Base-by-base conservation (phyloP, 2,113 vertebrate genomes). In the Empidonax traillii region DNA sequence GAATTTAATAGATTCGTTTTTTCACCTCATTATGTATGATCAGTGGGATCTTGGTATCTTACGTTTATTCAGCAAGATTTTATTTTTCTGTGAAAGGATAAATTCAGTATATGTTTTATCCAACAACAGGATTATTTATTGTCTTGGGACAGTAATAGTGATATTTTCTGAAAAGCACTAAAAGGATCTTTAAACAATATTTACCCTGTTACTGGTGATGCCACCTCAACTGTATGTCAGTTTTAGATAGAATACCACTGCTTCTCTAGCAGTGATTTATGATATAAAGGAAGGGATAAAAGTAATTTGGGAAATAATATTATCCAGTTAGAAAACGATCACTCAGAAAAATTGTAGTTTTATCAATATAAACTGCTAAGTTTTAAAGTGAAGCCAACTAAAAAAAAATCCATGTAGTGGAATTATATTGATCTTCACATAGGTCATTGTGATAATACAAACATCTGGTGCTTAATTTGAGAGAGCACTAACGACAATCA, bases 261-360 rank as follows among this genome's bases (percentile, higher is more conserved):
- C 82, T 91, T 83, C 53, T 80, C 62, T 46, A 66, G 63, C 25
- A 44, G 33, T 71, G 65, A 67, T 55, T 84, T 80, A 74, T 31
- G 65, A 63, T 52, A 58, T 89, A 73, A 82, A 94, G 66, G 56
- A 75, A 92, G 22, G 33, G 16, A 63, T 89, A 67, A 84, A 94
- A 85, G 76, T 84, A 93, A 91, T 92, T 92, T 75, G 49, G 17
- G 53, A 89, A 94, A 68, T 86, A 67, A 56, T 87, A 87, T 72
- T 93, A 78, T 81, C 75, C n/a, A 61, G 28, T 90, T 88, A 82
- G 75, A 85, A 85, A 76, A 68, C 0, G 0, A 79, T 95, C n/a
- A 49, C 66, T 92, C 68, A 84, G 47, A 90, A 85, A 78, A 85
- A 62, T 19, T 49, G 56, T 89, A 59, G 65, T 81, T 95, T 91